Percentiles rank a stretch among this genome's conserved stretches.
Evolutionary conservation across 2,888 invertebrate genomes (phyloP).

Genomic region (Oligia strigilis): DNA sequence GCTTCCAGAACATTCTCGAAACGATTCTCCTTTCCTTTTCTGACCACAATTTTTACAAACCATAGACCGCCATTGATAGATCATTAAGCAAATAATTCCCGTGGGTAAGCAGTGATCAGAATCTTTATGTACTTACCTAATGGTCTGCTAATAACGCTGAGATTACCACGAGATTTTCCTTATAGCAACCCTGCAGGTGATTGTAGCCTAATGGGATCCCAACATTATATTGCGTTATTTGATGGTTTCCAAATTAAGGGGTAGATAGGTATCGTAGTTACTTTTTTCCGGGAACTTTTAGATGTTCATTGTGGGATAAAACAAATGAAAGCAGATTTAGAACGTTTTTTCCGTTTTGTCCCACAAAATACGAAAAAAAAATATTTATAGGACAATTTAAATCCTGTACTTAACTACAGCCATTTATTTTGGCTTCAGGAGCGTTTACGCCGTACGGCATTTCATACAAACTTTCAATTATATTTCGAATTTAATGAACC

Average conservation of each 20-base stretch:
- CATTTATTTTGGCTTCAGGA: background rate
- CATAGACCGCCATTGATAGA: conserved; percentile 64
- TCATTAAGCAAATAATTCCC: conserved; percentile 66
- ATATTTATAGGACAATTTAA: background rate
- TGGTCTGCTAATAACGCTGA: conserved; percentile 63
- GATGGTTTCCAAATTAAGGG: conserved; percentile 56
- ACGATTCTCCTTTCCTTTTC: conserved; percentile 16
- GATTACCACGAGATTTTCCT: conserved; percentile 65
- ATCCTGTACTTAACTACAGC: background rate
- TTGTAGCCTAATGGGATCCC: conserved; percentile 53
- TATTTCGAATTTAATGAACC: too few relatives aligned
- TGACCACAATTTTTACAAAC: conserved; percentile 46
- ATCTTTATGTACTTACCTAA: conserved; percentile 63
- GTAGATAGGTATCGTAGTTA: conserved; percentile 31
- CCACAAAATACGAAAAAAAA: too few relatives aligned
- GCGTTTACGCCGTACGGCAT: too few relatives aligned
- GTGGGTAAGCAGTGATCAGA: conserved; percentile 60
- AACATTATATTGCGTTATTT: conserved; percentile 61
- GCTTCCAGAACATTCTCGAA: conserved; percentile 30
- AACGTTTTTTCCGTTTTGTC: too few relatives aligned
- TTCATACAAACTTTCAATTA: too few relatives aligned
- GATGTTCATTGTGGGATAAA: conserved; percentile 13
- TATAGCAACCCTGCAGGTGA: conserved; percentile 57
- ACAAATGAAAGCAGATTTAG: background rate
- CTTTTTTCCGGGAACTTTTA: background rate